phyloP scores from a whole-genome alignment of 2,888 invertebrate species.

The Acleris cristana region DNA sequence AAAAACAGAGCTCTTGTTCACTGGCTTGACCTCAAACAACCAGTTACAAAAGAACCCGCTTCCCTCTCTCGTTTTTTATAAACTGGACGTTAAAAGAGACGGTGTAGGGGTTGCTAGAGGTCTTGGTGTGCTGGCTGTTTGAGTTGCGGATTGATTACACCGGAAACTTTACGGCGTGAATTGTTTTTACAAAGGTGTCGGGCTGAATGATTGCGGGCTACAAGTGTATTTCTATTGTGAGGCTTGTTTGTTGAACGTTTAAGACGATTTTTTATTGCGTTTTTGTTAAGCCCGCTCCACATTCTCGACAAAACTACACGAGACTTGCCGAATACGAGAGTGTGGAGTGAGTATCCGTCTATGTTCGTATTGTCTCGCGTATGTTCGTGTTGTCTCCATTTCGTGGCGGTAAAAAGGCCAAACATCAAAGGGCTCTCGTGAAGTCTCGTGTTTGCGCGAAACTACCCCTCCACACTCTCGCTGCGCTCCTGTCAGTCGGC shows the following conservation, averaged over 20 bases:
- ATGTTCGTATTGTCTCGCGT: too few species aligned
- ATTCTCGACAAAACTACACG: too few species aligned
- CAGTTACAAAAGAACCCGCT: conserved; percentile 27
- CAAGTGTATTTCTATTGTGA: conserved; percentile 30
- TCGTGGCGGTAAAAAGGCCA: too few species aligned
- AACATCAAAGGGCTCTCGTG: too few species aligned
- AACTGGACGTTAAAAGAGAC: conserved; percentile 6
- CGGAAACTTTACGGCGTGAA: conserved; percentile 25
- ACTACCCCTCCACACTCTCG: too few species aligned
- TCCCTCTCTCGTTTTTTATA: conserved; percentile 8
- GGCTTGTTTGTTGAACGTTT: conserved; percentile 10
- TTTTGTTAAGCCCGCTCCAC: too few species aligned
- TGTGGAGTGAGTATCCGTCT: too few species aligned
- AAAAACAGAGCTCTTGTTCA: conserved; percentile 6
- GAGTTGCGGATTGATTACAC: conserved; percentile 36
- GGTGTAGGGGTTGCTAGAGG: conserved; percentile 15
- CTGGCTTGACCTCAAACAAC: conserved; percentile 7
- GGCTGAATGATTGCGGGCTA: conserved; percentile 33
- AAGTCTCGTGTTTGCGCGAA: too few species aligned
- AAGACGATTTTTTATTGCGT: not conserved
- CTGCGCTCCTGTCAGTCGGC: too few species aligned
- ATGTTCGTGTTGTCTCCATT: too few species aligned
- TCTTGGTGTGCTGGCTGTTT: conserved; percentile 28
- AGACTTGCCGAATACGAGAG: too few species aligned
- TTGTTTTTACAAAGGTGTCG: conserved; percentile 36